Base-by-base conservation (phyloP, 2,797 vertebrate genomes). In the Platyrinchus mystaceus region DNA sequence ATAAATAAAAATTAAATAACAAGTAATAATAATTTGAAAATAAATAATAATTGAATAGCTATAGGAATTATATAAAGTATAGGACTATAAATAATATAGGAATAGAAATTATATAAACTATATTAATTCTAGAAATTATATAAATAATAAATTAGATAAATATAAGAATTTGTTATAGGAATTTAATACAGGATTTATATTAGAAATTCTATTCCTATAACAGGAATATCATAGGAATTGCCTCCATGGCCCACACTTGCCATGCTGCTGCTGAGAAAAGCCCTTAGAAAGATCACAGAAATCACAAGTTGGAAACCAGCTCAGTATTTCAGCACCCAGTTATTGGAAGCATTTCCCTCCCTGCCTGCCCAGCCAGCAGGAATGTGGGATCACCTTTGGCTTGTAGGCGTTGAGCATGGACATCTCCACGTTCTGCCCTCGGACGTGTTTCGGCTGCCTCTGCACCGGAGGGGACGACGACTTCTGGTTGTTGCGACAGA, bases 401-500 rank as follows among this genome's bases (percentile, higher is more conserved):
- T 99, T 99, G 90, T 99, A 99, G 1, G 99, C 98, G 1, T 98
- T 98, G 89, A 99, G 98, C 99, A 99, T 99, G 8, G 99, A 99
- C 99, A 99, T 99, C 98, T 99, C 99, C 9, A 99, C 99, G 1
- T 99, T 99, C 81, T 99, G 99, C 2, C 99, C 99, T 17, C 99
- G 97, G 18, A 99, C 99, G 0, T 98, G 99, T 55, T 99, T 99
- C 1, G 99, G 99, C 83, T 99, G 99, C 26, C 99, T 98, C 22
- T 98, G 98, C 1, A 98, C 98, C 0, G 99, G 98, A 0, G 99
- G 98, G 8, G 98, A 98, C 0, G 99, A 97, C 0, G 99, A 97
- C 97, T 99, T 99, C 97, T 99, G 99, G 94, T 98, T 99, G 97
- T 99, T 99, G n/a, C 99, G 99, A 91, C 99, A 99, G 88, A 99